Evolutionary conservation across 1,140 invertebrate species (phyloP), one percentile per base, ranked within the genome.

Genomic region (Sarcophaga bullata): DNA sequence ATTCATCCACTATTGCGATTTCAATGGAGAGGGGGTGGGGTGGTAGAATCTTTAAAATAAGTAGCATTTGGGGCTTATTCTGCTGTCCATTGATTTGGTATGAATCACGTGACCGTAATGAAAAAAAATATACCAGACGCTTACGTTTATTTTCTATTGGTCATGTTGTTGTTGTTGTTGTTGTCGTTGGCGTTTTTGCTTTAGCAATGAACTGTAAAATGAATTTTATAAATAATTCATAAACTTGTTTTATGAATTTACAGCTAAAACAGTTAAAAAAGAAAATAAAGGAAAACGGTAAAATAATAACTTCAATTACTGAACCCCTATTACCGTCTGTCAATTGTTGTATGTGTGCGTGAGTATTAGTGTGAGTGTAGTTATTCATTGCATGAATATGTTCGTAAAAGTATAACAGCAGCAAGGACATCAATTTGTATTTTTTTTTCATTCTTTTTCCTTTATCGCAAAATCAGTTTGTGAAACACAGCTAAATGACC

Each of bases 131-230:
- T 19, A 68, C 62, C 17, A 68, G n/a, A 68, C 62, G 62, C 19
- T 19, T 68, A 19, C 25, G 25, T 37, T 37, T 37, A 37, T 37
- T 37, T 37, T 37, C 25, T 37, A 37, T 37, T 37, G 25, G 1
- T 37, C 25, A 37, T 37, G 25, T 37, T 37, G 4, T 37, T 37
- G 4, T 37, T 37, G 25, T 37, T 37, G 25, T 37, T 37, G 25
- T 37, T 37, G 25, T 37, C 25, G 25, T 37, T 37, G 25, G 25
- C 25, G 25, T 37, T 37, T 37, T 37, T 37, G 62, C 19, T 68
- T 68, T 68, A 68, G 62, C 62, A 19, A 68, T 68, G 62, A 68
- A 68, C 62, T 68, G 62, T 68, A 17, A 68, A 19, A 68, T 68
- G 62, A 68, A 68, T 19, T 68, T 17, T 25, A 68, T 68, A 25